Conservation (phyloP, 2,888 invertebrate genomes). For the Nomada hirtipes region DNA sequence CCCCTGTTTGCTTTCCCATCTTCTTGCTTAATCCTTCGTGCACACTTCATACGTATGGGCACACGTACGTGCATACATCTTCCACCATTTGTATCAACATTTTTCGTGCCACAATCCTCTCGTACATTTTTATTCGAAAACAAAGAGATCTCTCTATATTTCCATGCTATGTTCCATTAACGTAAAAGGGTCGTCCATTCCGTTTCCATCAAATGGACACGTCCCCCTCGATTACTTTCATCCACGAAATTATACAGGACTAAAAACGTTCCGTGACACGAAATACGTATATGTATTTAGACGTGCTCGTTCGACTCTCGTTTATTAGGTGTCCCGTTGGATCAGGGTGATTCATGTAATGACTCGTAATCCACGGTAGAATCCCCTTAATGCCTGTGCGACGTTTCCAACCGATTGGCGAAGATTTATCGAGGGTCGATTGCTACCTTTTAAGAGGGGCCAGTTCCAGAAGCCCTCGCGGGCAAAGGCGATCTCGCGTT, state of each 20-base stretch:
- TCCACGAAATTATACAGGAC: background rate
- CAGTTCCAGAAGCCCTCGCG: conserved; percentile 43
- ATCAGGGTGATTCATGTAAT: conserved; percentile 68
- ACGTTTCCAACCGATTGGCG: conserved; percentile 61
- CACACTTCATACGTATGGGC: too few species aligned
- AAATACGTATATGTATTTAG: conserved; percentile 60
- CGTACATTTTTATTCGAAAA: too few species aligned
- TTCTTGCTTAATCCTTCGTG: background rate
- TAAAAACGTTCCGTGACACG: conserved; percentile 56
- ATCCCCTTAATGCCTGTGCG: conserved; percentile 61
- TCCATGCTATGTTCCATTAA: background rate
- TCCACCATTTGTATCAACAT: too few species aligned
- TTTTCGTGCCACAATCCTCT: too few species aligned
- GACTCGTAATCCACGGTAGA: conserved; percentile 61
- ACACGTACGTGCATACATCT: too few species aligned
- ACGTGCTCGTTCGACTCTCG: conserved; percentile 19
- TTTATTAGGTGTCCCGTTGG: conserved; percentile 46
- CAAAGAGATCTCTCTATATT: too few species aligned
- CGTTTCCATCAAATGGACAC: background rate
- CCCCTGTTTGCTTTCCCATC: conserved; percentile 73
- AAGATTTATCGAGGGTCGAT: conserved; percentile 68
- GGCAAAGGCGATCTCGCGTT: conserved; percentile 52
- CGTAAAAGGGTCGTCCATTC: background rate
- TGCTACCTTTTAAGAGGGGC: conserved; percentile 38
- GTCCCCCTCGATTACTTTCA: background rate